Evolutionary conservation across 2,113 vertebrate genomes (phyloP), one percentile per base, ranked within the genome.

Genomic region (Okapia johnstoni): DNA sequence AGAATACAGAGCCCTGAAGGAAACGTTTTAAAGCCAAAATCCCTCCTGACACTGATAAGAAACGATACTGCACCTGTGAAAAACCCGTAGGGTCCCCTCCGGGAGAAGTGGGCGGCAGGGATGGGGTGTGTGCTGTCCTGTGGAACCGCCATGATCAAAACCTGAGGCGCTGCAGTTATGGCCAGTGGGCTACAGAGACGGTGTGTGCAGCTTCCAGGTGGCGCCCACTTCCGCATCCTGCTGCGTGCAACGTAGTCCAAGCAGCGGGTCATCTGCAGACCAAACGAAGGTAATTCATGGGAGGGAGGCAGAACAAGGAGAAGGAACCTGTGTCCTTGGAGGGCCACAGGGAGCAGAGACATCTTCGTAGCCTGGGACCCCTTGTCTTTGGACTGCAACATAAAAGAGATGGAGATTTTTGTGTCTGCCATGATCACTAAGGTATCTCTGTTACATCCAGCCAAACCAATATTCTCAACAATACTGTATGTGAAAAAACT

Each of bases 241-340:
- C 61, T 2, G 33, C 16, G 1, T 0, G 8, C 33, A 9, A 33
- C 2, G 0, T 4, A 10, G 61, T 2, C 33, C 61, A 19, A 36
- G 63, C 63, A 2, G 9, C 4, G 0, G n/a, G 63, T 36, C 63
- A 21, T 2, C 17, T 21, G 9, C n/a, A 21, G 63, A 10, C 63
- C 17, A 10, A 6, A 36, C 2, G 0, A 6, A 36, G 63, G 63
- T 3, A 36, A 21, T 21, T 66, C n/a, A 11, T 2, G 0, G 63
- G n/a, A 30, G 7, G 66, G 66, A 36, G n/a, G 66, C 66, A 36
- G n/a, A 40, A 23, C 10, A 2, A 70, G 66, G n/a, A 12, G n/a
- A 36, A 23, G 66, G 66, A 36, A 36, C 9, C 63, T 36, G n/a
- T 6, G n/a, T 70, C 66, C n/a, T 12, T 23, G 66, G 17, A 36